Evolutionary conservation across 2,113 vertebrate species (phyloP).

Genomic region (Empidonax alnorum): DNA sequence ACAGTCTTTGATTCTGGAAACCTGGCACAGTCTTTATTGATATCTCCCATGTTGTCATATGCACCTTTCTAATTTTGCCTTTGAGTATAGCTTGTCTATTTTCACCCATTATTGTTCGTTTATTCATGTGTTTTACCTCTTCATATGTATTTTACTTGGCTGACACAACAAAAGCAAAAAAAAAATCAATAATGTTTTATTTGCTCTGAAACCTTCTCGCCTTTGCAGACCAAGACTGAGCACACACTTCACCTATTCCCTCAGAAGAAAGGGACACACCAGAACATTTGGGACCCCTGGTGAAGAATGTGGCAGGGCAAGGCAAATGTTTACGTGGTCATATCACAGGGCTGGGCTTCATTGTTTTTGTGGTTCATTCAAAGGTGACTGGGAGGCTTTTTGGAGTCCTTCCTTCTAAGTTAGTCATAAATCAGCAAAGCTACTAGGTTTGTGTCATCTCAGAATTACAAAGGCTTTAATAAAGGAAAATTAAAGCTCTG

Average conservation of each 20-base stretch:
- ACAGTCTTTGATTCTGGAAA: not conserved
- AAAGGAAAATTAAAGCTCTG: not conserved
- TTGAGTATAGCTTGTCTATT: not conserved
- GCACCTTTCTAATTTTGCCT: not conserved
- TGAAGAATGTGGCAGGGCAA: not conserved
- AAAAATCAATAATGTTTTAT: not conserved
- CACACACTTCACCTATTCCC: not conserved
- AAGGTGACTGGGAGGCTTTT: not conserved
- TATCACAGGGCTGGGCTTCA: not conserved
- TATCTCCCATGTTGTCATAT: not conserved
- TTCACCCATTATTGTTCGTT: not conserved
- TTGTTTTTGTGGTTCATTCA: not conserved
- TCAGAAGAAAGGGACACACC: not conserved
- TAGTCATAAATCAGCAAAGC: not conserved
- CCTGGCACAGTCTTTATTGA: not conserved
- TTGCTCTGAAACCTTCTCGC: not conserved
- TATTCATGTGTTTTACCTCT: not conserved
- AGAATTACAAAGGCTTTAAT: not conserved
- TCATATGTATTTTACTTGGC: not conserved
- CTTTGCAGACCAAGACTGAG: not conserved
- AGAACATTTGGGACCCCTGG: not conserved
- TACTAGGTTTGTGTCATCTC: not conserved
- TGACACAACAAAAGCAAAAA: not conserved
- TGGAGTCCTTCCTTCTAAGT: not conserved
- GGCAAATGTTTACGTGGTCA: not conserved